phyloP scores from a whole-genome alignment of 2,888 invertebrate species.

The Helleia helle region DNA sequence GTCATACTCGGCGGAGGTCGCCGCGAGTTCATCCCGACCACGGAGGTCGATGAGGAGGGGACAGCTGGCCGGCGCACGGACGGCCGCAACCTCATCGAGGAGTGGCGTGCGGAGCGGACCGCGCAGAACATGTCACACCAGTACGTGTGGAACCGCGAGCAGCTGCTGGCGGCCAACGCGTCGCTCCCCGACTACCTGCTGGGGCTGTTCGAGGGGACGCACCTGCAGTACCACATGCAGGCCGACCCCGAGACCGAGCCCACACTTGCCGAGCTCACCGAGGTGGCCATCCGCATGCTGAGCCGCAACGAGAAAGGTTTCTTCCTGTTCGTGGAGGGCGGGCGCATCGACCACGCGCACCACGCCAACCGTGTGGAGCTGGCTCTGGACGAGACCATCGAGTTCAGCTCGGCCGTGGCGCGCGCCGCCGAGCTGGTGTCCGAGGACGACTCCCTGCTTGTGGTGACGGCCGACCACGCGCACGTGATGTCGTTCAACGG shows the following conservation, averaged over 20 bases:
- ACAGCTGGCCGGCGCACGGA: not conserved
- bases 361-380: constrained; percentile 63
- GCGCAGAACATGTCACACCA: not conserved
- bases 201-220: constrained; percentile 1
- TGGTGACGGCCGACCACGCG: constrained; percentile 83
- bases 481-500: constrained; percentile 78
- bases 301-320: constrained; percentile 75
- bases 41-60: not conserved
- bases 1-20: constrained; percentile 5
- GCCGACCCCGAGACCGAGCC: constrained; percentile 3
- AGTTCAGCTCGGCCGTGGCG: constrained; percentile 70
- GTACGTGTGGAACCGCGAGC: constrained; percentile 5
- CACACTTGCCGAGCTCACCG: constrained; percentile 18
- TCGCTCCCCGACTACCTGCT: constrained; percentile 2
- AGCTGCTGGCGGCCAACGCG: not conserved
- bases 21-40: not conserved
- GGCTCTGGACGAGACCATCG: constrained; percentile 77
- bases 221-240: not conserved
- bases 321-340: constrained; percentile 79
- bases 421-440: constrained; percentile 35
- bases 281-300: constrained; percentile 77
- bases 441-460: constrained; percentile 77
- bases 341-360: constrained; percentile 75
- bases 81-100: not conserved
- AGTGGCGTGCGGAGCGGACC: not conserved